Conservation (phyloP, 1,140 invertebrate genomes). For the Araneus ventricosus region DNA sequence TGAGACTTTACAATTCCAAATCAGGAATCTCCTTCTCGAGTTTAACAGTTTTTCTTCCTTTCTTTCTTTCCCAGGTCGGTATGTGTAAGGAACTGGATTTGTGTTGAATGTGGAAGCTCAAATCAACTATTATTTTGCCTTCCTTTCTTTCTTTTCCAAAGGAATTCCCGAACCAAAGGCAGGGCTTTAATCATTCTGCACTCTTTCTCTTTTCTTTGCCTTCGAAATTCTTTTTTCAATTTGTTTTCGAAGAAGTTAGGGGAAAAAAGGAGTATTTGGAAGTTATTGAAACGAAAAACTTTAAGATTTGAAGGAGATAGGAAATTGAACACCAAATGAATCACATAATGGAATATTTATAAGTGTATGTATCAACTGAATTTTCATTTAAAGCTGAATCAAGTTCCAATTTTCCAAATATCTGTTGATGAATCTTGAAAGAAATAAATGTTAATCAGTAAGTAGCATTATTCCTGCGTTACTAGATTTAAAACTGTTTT, state of each 20-base stretch:
- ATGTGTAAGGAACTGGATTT: constrained; percentile 28
- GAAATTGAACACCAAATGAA: neutral
- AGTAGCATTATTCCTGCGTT: too few species aligned
- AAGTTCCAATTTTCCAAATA: too few species aligned
- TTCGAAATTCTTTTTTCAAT: neutral
- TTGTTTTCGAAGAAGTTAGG: neutral
- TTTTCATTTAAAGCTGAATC: too few species aligned
- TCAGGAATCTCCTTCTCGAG: constrained; percentile 16
- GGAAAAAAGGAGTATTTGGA: neutral
- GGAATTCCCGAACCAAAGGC: neutral
- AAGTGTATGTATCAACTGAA: too few species aligned
- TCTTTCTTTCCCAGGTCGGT: neutral
- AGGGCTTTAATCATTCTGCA: neutral
- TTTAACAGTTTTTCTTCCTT: constrained; percentile 38
- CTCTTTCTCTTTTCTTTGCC: constrained; percentile 12
- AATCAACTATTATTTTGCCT: constrained; percentile 58
- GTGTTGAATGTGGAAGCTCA: constrained; percentile 37
- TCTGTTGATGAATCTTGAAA: too few species aligned
- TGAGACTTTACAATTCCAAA: constrained; percentile 67
- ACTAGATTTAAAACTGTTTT: too few species aligned
- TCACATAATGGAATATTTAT: neutral
- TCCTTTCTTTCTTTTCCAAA: neutral
- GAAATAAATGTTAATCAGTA: too few species aligned
- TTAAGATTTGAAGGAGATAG: neutral
- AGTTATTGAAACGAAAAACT: neutral